Conservation (phyloP, 2,797 vertebrate genomes). For the Mastacembelus armatus region DNA sequence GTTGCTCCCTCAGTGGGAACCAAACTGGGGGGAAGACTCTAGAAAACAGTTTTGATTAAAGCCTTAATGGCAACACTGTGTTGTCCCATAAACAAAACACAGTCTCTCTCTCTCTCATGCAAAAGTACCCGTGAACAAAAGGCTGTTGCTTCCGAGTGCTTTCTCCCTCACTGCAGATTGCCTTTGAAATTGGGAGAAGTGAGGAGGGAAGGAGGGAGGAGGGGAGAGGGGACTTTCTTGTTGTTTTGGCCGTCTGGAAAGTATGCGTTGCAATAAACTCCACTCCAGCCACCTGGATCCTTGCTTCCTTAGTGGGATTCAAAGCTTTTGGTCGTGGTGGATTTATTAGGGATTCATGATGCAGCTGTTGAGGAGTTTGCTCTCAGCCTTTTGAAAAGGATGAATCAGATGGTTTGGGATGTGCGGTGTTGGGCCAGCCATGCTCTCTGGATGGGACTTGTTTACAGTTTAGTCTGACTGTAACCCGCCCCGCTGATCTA, state of each 20-base stretch:
- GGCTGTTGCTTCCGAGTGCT: conserved; percentile 66
- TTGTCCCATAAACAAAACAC: conserved; percentile 71
- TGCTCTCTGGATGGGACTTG: conserved; percentile 70
- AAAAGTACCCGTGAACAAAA: conserved; percentile 64
- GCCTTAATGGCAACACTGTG: conserved; percentile 70
- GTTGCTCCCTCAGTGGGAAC: conserved; percentile 66
- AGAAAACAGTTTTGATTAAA: conserved; percentile 75
- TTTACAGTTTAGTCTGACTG: conserved; percentile 77
- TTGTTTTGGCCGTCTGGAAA: conserved; percentile 77
- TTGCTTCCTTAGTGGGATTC: conserved; percentile 66
- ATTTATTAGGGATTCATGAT: conserved; percentile 68
- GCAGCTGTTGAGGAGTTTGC: conserved; percentile 73
- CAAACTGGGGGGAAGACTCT: conserved; percentile 42
- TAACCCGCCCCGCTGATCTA: conserved; percentile 69
- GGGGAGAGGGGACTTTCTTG: conserved; percentile 27
- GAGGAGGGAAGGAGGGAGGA: background rate
- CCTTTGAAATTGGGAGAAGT: conserved; percentile 67
- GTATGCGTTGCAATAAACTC: conserved; percentile 75
- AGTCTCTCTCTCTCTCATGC: conserved; percentile 43
- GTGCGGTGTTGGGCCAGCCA: conserved; percentile 51
- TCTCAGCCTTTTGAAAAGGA: conserved; percentile 60
- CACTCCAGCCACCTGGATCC: conserved; percentile 76
- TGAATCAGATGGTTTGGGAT: conserved; percentile 70
- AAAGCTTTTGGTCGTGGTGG: conserved; percentile 62
- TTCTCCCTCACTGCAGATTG: conserved; percentile 57